Percentiles rank a stretch among this genome's conserved stretches.
phyloP scores from a whole-genome alignment of 2,797 vertebrate genomes.

The Intellagama lesueurii region DNA sequence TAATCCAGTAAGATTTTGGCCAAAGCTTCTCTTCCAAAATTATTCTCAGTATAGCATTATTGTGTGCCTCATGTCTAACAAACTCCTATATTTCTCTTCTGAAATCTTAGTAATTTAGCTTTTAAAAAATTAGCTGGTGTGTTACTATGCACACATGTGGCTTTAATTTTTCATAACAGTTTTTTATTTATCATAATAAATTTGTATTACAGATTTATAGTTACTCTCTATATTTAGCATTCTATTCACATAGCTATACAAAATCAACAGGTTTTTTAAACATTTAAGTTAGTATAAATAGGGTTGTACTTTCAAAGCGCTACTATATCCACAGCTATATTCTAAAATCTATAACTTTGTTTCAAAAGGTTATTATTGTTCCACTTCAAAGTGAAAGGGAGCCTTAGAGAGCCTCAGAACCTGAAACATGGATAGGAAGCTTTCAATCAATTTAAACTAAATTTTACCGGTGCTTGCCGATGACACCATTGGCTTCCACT shows the following conservation, averaged over 20 bases:
- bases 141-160: slow-evolving; percentile 51
- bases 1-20: too few species aligned
- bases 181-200: not conserved
- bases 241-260: not conserved
- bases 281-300: not conserved
- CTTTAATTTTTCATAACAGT: slow-evolving; percentile 18
- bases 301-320: not conserved
- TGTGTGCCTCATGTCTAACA: slow-evolving; percentile 43
- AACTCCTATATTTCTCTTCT: slow-evolving; percentile 50
- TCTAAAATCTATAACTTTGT: not conserved
- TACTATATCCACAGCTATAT: not conserved
- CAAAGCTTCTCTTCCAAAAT: not conserved
- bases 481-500: too few species aligned
- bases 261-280: not conserved
- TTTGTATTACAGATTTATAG: not conserved
- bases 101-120: slow-evolving; percentile 39
- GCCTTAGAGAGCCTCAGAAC: too few species aligned
- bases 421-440: too few species aligned
- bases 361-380: slow-evolving; percentile 46
- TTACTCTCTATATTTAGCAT: not conserved
- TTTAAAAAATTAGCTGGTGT: slow-evolving; percentile 56
- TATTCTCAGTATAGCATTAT: not conserved
- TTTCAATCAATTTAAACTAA: too few species aligned
- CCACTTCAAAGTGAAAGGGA: too few species aligned
- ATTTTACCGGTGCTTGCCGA: too few species aligned